Percentiles rank a stretch among this genome's conserved stretches.
phyloP scores from a whole-genome alignment of 2,797 vertebrate genomes.

The Lagorchestes hirsutus region DNA sequence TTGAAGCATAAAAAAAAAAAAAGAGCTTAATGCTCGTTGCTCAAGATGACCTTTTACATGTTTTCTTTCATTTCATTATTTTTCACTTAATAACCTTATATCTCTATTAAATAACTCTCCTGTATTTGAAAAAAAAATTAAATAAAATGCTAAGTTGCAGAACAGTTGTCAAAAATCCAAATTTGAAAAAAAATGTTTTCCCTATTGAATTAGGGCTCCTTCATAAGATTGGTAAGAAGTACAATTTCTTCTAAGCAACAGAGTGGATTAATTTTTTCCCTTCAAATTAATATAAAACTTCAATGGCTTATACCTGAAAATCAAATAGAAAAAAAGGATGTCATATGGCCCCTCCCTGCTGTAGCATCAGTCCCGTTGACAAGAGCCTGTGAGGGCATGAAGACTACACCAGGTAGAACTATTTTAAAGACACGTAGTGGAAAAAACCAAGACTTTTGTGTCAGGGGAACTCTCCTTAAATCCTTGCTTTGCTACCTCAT shows the following conservation, averaged over 20 bases:
- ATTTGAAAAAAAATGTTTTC: background rate
- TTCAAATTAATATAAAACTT: slow-evolving; percentile 49
- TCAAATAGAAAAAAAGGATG: background rate
- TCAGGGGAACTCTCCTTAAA: background rate
- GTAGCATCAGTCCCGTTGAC: slow-evolving; percentile 41
- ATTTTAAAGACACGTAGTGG: background rate
- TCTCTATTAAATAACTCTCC: background rate
- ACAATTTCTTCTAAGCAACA: slow-evolving; percentile 27
- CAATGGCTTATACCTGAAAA: slow-evolving; percentile 12
- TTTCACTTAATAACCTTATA: background rate
- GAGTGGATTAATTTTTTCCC: slow-evolving; percentile 38
- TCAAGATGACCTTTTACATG: background rate
- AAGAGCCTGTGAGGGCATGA: background rate
- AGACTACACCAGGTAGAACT: background rate
- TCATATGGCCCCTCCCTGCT: background rate
- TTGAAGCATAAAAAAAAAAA: background rate
- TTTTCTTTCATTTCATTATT: background rate
- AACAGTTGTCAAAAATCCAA: background rate
- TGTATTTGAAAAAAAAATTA: background rate
- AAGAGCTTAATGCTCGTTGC: background rate
- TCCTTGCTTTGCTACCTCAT: background rate
- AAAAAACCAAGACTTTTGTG: background rate
- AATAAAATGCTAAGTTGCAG: background rate
- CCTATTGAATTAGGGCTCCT: background rate
- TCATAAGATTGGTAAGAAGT: slow-evolving; percentile 28